A percentile compares a stretch with the other conserved stretches of the same genome.
phyloP scores from a whole-genome alignment of 2,888 invertebrate genomes.

The Lissocephala sabroskyi region DNA sequence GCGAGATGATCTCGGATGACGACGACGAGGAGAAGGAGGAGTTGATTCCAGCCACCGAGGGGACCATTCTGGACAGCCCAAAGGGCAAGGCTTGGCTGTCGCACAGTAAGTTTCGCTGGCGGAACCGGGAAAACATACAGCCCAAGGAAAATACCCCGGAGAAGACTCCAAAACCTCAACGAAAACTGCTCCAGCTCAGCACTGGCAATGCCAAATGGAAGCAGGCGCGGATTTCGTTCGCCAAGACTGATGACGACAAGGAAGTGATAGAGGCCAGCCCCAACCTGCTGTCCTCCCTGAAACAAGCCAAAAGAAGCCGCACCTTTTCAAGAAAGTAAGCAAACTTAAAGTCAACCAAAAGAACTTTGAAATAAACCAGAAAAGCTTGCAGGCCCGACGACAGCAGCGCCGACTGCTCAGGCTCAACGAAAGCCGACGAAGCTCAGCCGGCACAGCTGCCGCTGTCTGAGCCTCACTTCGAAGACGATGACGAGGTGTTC shows the following conservation, averaged over 20 bases:
- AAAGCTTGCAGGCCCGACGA: neutral
- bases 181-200: too few species aligned
- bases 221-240: slow-evolving; percentile 24
- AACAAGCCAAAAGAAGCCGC: slow-evolving; percentile 36
- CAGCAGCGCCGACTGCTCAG: slow-evolving; percentile 9
- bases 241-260: slow-evolving; percentile 32
- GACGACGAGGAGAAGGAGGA: slow-evolving; percentile 38
- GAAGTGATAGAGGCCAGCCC: slow-evolving; percentile 65
- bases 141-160: too few species aligned
- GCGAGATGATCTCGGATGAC: slow-evolving; percentile 33
- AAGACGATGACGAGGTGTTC: neutral
- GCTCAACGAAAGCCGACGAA: too few species aligned
- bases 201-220: too few species aligned
- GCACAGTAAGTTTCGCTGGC: slow-evolving; percentile 20
- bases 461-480: too few species aligned
- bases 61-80: slow-evolving; percentile 31
- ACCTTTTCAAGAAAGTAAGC: slow-evolving; percentile 50
- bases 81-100: slow-evolving; percentile 24
- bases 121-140: slow-evolving; percentile 39
- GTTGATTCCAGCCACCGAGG: slow-evolving; percentile 51
- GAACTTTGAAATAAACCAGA: neutral
- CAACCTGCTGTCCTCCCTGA: slow-evolving; percentile 32
- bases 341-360: neutral
- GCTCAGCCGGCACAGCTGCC: too few species aligned
- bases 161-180: too few species aligned